Evolutionary conservation across 2,797 vertebrate species (phyloP).

Genomic region (Manis pentadactyla): DNA sequence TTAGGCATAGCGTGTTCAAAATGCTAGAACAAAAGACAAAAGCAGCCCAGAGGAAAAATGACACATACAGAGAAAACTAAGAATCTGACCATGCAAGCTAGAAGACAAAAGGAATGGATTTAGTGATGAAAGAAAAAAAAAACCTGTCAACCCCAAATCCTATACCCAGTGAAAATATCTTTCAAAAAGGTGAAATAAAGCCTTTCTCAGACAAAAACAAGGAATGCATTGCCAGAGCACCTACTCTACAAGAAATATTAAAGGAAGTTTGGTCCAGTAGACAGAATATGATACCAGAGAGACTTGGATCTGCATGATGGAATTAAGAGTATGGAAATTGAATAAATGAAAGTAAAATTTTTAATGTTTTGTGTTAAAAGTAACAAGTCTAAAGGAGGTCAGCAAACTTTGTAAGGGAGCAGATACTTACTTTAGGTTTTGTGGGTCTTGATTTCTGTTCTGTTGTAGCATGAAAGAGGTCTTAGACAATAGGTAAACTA

Average conservation of each 20-base stretch:
- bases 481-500: not conserved
- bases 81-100: not conserved
- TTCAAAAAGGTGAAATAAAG: not conserved
- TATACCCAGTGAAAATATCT: not conserved
- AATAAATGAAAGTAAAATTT: not conserved
- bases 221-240: not conserved
- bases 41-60: not conserved
- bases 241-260: not conserved
- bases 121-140: not conserved
- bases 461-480: not conserved
- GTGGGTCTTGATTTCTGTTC: not conserved
- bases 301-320: not conserved
- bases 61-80: not conserved
- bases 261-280: not conserved
- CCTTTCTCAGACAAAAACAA: not conserved
- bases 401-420: not conserved
- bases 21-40: not conserved
- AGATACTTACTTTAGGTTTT: not conserved
- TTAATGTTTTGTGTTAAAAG: not conserved
- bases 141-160: not conserved
- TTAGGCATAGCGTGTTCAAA: not conserved
- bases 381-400: not conserved
- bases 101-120: not conserved
- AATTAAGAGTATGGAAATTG: constrained; percentile 4
- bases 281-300: not conserved